Conservation (phyloP, 2,797 vertebrate genomes). For the Sphenopsis melanotis region DNA sequence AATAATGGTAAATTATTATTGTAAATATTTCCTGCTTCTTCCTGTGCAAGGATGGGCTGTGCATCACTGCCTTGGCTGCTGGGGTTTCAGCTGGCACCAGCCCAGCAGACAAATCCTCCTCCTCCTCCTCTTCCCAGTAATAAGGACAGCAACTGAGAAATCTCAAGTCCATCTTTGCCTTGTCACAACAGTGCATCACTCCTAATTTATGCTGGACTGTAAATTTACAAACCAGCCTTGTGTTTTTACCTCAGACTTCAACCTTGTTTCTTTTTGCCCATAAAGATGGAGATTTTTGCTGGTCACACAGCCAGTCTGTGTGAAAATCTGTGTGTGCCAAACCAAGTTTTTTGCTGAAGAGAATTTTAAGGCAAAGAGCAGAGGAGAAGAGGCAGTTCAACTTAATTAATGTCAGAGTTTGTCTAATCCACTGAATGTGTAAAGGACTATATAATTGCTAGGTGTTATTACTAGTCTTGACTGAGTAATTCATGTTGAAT, state of each 20-base stretch:
- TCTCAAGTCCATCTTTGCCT: not conserved
- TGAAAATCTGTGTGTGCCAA: not conserved
- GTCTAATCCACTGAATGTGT: not conserved
- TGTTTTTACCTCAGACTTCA: not conserved
- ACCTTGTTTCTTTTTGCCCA: not conserved
- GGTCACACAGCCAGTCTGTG: not conserved
- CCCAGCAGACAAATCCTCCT: not conserved
- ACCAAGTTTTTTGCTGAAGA: not conserved
- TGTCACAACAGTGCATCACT: not conserved
- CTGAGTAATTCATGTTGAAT: constrained; percentile 53
- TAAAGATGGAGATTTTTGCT: not conserved
- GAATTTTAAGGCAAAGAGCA: not conserved
- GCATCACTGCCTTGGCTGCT: not conserved
- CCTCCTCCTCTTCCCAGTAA: not conserved
- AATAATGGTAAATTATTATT: not conserved
- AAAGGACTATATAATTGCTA: constrained; percentile 34
- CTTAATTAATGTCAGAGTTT: constrained; percentile 51
- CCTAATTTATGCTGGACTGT: not conserved
- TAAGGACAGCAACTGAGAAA: not conserved
- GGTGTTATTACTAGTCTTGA: constrained; percentile 35
- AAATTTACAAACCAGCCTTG: not conserved
- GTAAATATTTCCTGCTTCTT: not conserved
- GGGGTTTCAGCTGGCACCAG: not conserved
- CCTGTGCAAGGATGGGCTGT: not conserved
- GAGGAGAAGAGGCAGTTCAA: not conserved